Conservation (phyloP, 2,797 vertebrate species). For the Amblyopsis hoosieri region DNA sequence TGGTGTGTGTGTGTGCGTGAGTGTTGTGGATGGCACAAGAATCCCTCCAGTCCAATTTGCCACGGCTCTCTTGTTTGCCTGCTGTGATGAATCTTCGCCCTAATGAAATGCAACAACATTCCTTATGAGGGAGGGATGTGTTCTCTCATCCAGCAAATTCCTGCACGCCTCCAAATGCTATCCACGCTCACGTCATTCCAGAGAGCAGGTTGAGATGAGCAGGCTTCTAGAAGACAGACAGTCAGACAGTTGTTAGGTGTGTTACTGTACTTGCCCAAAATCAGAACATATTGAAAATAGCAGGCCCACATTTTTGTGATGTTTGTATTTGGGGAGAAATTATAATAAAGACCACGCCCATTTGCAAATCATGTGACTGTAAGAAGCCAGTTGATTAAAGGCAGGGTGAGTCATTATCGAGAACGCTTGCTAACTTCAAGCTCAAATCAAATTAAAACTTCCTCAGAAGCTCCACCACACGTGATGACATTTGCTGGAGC, state of each 20-base stretch:
- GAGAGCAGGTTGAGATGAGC: neutral
- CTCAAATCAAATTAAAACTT: no score
- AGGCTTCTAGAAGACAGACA: conserved; percentile 13
- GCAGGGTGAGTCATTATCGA: no score
- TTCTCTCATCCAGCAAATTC: conserved; percentile 74
- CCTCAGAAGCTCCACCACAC: no score
- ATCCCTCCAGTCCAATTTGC: conserved; percentile 69
- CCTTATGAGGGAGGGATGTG: conserved; percentile 69
- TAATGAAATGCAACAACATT: conserved; percentile 78
- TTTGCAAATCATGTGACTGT: no score
- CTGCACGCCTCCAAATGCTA: conserved; percentile 48
- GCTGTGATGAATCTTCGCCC: conserved; percentile 75
- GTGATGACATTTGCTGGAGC: no score
- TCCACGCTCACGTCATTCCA: conserved; percentile 36
- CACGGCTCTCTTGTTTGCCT: conserved; percentile 66
- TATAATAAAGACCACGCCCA: no score
- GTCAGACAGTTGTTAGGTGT: neutral
- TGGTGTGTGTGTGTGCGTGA: conserved; percentile 33
- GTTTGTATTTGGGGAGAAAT: no score
- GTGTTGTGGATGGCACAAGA: conserved; percentile 37
- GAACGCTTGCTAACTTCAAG: no score
- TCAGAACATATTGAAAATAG: no score
- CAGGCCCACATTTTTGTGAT: no score
- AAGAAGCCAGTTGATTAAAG: no score
- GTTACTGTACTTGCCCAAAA: no score